Conservation (phyloP, 2,113 vertebrate species). For the Rhinolophus sinicus region DNA sequence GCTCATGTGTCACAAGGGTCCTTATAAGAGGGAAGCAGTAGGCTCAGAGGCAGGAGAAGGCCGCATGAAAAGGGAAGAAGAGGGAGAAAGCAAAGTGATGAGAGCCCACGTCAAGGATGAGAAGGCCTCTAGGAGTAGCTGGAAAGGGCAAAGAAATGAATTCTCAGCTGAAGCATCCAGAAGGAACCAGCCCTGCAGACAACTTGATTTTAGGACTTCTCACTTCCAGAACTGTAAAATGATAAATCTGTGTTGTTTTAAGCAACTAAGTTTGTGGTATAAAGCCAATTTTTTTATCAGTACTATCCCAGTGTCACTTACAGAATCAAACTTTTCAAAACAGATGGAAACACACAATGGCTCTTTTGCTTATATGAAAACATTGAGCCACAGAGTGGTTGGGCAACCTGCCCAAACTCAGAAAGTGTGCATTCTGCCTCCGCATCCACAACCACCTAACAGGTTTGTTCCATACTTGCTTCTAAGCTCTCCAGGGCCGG, state of each 20-base stretch:
- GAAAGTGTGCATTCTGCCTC: not conserved
- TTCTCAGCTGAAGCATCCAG: not conserved
- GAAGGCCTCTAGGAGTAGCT: not conserved
- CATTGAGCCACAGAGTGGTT: not conserved
- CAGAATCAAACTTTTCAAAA: conserved; percentile 19
- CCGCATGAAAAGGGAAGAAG: not conserved
- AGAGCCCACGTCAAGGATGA: not conserved
- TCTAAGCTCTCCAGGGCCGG: not conserved
- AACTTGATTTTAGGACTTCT: not conserved
- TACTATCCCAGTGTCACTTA: not conserved
- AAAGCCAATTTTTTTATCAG: not conserved
- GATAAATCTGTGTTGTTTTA: not conserved
- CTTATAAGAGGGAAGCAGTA: not conserved
- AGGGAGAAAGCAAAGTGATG: not conserved
- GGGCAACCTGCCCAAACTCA: not conserved
- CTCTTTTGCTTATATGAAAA: not conserved
- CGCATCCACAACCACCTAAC: not conserved
- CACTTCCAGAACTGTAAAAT: not conserved
- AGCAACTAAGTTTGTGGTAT: not conserved
- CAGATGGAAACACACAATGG: not conserved
- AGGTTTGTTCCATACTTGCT: not conserved
- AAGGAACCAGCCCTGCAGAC: not conserved
- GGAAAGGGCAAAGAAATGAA: not conserved
- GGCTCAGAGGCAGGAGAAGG: not conserved
- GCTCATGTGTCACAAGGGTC: not conserved